Evolutionary conservation across 1,140 invertebrate genomes (phyloP).

Genomic region (Trachelipus rathkii): DNA sequence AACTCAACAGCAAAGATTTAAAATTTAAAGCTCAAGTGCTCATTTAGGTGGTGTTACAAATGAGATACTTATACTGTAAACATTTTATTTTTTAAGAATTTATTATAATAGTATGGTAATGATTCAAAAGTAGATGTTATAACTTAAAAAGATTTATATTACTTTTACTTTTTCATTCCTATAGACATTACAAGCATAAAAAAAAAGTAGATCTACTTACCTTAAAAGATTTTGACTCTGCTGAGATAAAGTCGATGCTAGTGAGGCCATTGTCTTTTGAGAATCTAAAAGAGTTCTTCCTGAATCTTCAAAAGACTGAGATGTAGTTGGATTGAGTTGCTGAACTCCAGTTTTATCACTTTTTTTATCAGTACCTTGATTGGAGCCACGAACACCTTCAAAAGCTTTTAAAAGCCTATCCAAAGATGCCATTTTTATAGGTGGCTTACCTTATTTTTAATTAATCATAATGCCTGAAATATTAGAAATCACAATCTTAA

Average conservation of each 20-base stretch:
- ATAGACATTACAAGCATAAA: background rate
- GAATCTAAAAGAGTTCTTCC: background rate
- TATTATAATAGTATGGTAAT: background rate
- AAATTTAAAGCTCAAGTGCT: no score
- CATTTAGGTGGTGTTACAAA: background rate
- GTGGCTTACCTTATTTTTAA: no score
- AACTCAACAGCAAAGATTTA: no score
- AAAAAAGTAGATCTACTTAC: background rate
- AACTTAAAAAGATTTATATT: no score
- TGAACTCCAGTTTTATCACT: background rate
- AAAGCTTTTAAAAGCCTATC: background rate
- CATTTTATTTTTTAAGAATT: background rate
- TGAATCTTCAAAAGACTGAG: background rate
- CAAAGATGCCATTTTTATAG: background rate
- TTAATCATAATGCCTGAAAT: background rate
- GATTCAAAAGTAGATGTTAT: no score
- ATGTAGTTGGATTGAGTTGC: background rate
- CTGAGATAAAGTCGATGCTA: background rate
- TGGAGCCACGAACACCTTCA: background rate
- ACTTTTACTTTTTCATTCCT: background rate
- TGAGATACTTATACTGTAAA: background rate
- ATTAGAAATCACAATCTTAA: background rate
- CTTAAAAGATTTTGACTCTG: slow-evolving; percentile 7
- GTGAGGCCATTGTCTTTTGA: background rate
- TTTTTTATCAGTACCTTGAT: background rate